Percentiles rank a stretch among this genome's conserved stretches.
Conservation (phyloP, 2,888 invertebrate genomes). For the Cecidostiba fungosa region DNA sequence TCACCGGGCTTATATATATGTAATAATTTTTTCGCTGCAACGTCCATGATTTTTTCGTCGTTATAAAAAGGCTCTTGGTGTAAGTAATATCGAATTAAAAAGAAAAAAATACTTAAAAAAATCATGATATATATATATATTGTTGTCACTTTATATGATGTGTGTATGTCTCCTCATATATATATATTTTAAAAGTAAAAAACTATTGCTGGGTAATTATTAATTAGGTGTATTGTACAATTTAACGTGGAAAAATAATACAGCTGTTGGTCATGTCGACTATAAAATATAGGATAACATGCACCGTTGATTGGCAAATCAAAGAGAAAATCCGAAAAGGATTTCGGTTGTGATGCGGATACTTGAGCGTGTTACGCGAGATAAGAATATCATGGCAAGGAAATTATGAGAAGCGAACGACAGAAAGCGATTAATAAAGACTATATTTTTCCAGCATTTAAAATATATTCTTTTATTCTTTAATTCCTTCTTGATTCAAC, state of each 20-base stretch:
- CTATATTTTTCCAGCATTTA: conserved; percentile 75
- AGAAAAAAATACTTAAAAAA: conserved; percentile 54
- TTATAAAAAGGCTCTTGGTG: conserved; percentile 55
- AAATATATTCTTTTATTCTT: conserved; percentile 33
- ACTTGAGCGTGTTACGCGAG: conserved; percentile 49
- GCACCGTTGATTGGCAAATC: conserved; percentile 36
- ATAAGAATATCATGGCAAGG: conserved; percentile 51
- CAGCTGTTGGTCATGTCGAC: conserved; percentile 56
- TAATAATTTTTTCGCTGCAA: conserved; percentile 33
- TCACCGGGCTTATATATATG: conserved; percentile 27
- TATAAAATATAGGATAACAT: conserved; percentile 7
- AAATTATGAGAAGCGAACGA: conserved; percentile 50
- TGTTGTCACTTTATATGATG: conserved; percentile 67
- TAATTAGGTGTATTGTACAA: conserved; percentile 31
- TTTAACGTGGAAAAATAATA: conserved; percentile 59
- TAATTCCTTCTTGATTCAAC: no score
- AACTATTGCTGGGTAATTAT: conserved; percentile 54
- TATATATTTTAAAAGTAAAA: conserved; percentile 63
- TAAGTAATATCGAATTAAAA: conserved; percentile 55
- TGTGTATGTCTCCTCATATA: conserved; percentile 66
- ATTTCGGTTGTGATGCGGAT: conserved; percentile 66
- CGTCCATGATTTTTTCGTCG: conserved; percentile 50
- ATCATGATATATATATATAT: conserved; percentile 60
- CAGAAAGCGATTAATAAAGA: conserved; percentile 63
- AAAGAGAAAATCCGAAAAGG: conserved; percentile 29